A percentile compares a stretch with the other conserved stretches of the same genome.
These are phyloP conservation scores for Parasteatoda tepidariorum DNA, from an alignment of 1,140 invertebrate species.

Conservation along the genomic window DNA sequence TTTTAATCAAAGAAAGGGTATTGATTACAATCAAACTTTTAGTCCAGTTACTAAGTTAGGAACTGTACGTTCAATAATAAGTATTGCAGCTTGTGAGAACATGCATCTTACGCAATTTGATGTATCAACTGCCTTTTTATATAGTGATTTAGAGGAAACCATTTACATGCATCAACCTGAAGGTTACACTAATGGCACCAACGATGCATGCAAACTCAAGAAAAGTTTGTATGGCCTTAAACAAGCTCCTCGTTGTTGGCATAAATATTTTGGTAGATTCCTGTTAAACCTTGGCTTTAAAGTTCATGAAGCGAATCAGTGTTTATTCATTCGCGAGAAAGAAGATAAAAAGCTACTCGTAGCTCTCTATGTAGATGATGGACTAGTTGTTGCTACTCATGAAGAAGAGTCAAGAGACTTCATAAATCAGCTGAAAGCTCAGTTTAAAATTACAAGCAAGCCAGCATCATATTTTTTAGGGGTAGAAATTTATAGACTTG, in stretches of 20 bases:
- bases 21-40: slow-evolving; percentile 48
- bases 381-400: slow-evolving; percentile 3
- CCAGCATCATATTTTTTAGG: slow-evolving; percentile 27
- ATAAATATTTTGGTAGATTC: slow-evolving; percentile 62
- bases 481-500: slow-evolving; percentile 14
- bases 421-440: slow-evolving; percentile 2
- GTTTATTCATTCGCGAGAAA: slow-evolving; percentile 15
- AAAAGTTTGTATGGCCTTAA: slow-evolving; percentile 69
- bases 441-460: slow-evolving; percentile 39
- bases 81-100: slow-evolving; percentile 42
- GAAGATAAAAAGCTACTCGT: background rate
- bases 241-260: slow-evolving; percentile 69
- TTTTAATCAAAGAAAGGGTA: slow-evolving; percentile 18
- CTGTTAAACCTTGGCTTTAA: background rate
- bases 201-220: slow-evolving; percentile 64
- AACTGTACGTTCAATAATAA: slow-evolving; percentile 59
- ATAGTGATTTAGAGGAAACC: slow-evolving; percentile 68
- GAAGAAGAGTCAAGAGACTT: background rate
- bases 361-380: slow-evolving; percentile 57
- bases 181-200: slow-evolving; percentile 64
- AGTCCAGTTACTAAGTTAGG: slow-evolving; percentile 6
- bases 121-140: slow-evolving; percentile 44
- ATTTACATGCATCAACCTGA: slow-evolving; percentile 69
- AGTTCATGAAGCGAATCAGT: slow-evolving; percentile 26
- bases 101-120: slow-evolving; percentile 22